Evolutionary conservation across 1,140 invertebrate species (phyloP).

Genomic region (Schlechtendalia chinensis): DNA sequence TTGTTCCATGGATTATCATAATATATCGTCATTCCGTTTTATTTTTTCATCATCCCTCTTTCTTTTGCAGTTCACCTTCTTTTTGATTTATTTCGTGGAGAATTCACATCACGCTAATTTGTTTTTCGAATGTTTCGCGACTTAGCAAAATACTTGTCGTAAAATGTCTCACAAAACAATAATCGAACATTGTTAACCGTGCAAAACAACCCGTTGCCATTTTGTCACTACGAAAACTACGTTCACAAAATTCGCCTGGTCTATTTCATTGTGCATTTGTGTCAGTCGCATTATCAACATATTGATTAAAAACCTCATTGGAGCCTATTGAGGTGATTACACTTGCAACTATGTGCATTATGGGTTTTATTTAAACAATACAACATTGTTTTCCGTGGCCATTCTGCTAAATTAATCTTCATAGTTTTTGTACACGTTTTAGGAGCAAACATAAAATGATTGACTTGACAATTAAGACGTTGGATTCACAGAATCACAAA

Average conservation of each 20-base stretch:
- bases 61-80: not conserved
- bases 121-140: not conserved
- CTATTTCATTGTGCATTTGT: constrained; percentile 34
- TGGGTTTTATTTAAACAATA: not conserved
- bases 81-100: not conserved
- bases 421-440: not conserved
- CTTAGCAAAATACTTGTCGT: not conserved
- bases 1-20: constrained; percentile 41
- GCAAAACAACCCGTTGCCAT: not conserved
- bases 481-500: constrained; percentile 86
- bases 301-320: constrained; percentile 26
- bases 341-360: not conserved
- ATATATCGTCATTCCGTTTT: constrained; percentile 42
- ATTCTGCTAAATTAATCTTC: not conserved
- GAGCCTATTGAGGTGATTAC: constrained; percentile 26
- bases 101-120: not conserved
- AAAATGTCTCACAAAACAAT: not conserved
- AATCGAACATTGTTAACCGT: not conserved
- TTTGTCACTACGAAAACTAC: not conserved
- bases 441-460: constrained; percentile 63
- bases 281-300: constrained; percentile 2
- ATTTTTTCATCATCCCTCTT: not conserved
- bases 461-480: constrained; percentile 84
- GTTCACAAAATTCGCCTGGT: not conserved
- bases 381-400: not conserved